Evolutionary conservation across 2,888 invertebrate genomes (phyloP).

Genomic region (Agrochola macilenta): DNA sequence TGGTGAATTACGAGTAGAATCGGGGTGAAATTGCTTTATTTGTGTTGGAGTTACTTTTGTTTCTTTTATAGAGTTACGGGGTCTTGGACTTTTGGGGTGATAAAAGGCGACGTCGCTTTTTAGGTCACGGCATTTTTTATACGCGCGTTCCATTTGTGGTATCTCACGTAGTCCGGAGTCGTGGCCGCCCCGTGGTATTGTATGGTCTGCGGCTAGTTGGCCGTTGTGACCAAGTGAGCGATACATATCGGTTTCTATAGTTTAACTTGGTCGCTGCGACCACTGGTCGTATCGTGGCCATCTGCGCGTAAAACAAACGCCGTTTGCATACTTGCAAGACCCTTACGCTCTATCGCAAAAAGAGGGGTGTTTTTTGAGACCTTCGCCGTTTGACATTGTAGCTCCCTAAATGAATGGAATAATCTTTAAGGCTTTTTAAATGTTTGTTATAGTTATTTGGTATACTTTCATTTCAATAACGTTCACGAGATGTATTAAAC

Average conservation of each 20-base stretch:
- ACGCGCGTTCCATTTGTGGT: neutral
- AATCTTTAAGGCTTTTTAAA: neutral
- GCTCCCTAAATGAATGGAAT: neutral
- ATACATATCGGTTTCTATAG: no score
- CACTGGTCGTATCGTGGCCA: no score
- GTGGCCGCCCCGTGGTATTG: no score
- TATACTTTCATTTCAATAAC: no score
- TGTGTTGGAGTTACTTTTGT: slow-evolving; percentile 13
- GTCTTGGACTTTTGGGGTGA: neutral
- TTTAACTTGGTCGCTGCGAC: no score
- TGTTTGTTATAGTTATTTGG: no score
- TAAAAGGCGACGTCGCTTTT: neutral
- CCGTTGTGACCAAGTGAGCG: no score
- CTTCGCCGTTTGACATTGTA: neutral
- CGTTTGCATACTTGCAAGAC: neutral
- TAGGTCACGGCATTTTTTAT: neutral
- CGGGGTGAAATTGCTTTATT: slow-evolving; percentile 44
- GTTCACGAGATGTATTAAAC: no score
- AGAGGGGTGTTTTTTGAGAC: neutral
- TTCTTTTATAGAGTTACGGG: neutral
- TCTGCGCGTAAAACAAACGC: neutral
- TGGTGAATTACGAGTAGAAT: slow-evolving; percentile 48
- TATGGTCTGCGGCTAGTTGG: no score
- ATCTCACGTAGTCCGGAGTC: no score
- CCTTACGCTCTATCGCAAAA: neutral